phyloP scores from a whole-genome alignment of 2,797 vertebrate species.

The Rhabdophis nuchalis region DNA sequence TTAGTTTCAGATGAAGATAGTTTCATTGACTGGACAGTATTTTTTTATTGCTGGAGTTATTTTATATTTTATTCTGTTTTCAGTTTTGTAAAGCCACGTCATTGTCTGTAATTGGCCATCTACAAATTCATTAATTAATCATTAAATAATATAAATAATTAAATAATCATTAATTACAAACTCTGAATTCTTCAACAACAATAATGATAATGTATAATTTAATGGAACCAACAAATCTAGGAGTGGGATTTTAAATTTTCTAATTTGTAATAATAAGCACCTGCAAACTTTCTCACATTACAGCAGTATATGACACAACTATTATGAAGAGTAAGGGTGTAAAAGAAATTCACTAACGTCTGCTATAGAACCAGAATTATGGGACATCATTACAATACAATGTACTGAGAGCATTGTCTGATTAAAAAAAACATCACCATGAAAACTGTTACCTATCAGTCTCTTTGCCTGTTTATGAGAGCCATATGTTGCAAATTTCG shows the following conservation, averaged over 20 bases:
- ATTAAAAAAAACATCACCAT: not conserved
- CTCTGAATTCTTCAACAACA: not conserved
- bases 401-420: not conserved
- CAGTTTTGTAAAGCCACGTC: not conserved
- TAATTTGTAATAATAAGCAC: not conserved
- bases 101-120: not conserved
- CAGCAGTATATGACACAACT: not conserved
- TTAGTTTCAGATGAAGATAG: constrained; percentile 50
- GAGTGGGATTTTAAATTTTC: not conserved
- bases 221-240: not conserved
- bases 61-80: not conserved
- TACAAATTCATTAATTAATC: not conserved
- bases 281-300: not conserved
- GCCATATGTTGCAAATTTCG: not conserved
- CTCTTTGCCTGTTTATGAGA: not conserved
- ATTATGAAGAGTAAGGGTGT: not conserved
- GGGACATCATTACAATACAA: not conserved
- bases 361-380: not conserved
- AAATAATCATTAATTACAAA: not conserved
- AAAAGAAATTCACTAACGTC: not conserved
- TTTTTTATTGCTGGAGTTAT: not conserved
- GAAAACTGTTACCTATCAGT: not conserved
- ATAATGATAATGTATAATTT: not conserved
- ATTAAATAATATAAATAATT: no score
- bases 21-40: not conserved